A percentile compares a stretch with the other conserved stretches of the same genome.
phyloP scores from a whole-genome alignment of 1,140 invertebrate genomes.

The Caerostris extrusa region DNA sequence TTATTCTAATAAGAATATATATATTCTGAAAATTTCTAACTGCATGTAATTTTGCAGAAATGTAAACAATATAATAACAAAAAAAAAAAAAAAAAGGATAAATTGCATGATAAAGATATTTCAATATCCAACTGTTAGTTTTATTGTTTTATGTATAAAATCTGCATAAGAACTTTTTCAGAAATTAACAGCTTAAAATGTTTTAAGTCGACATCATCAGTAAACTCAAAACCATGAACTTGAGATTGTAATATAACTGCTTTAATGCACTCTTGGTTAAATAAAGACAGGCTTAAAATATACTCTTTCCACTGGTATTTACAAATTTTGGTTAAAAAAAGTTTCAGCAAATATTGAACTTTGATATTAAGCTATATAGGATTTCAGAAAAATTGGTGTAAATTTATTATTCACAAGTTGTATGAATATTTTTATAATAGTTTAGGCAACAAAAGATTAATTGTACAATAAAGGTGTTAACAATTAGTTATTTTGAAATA shows the following conservation, averaged over 20 bases:
- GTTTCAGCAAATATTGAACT: slow-evolving; percentile 55
- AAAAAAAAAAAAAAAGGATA: not conserved
- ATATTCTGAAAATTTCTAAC: slow-evolving; percentile 26
- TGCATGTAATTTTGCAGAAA: slow-evolving; percentile 4
- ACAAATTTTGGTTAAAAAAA: not conserved
- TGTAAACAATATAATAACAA: not conserved
- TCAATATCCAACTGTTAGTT: not conserved
- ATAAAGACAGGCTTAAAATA: slow-evolving; percentile 9
- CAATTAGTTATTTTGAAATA: slow-evolving; percentile 44
- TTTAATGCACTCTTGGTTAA: not conserved
- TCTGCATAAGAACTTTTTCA: not conserved
- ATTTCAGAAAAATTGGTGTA: slow-evolving; percentile 57
- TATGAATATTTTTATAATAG: slow-evolving; percentile 77
- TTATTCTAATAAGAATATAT: not conserved
- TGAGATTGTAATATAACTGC: not conserved
- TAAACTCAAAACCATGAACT: no score
- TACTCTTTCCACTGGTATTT: slow-evolving; percentile 15
- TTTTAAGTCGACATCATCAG: no score
- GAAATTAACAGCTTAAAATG: no score
- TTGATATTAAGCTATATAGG: slow-evolving; percentile 69
- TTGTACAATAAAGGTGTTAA: slow-evolving; percentile 56
- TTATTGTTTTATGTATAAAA: not conserved
- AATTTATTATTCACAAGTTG: slow-evolving; percentile 74
- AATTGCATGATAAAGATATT: not conserved
- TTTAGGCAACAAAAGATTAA: slow-evolving; percentile 49